Base-by-base conservation (phyloP, 2,797 vertebrate genomes). In the Scomberomorus guttatus region DNA sequence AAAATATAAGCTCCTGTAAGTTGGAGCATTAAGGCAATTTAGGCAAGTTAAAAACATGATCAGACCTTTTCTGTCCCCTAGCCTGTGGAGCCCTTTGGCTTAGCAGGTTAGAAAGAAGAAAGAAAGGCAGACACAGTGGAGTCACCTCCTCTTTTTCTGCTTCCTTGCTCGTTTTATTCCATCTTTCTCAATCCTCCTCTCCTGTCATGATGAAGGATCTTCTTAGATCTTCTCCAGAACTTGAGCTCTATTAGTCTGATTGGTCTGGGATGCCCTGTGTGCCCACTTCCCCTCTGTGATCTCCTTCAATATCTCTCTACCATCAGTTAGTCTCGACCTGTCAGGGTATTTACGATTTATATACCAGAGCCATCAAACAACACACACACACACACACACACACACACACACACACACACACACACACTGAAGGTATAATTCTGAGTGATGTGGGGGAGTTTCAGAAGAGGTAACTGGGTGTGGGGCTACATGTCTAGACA, bases 401-500 rank as follows among this genome's bases (percentile, higher is more conserved):
- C 32, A 34, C 32, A 34, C 34, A 34, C 34, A 34, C 34, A 34
- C 34, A 34, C 34, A 34, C 34, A 34, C 6, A 34, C 34, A 34
- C 34, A 34, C 34, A 34, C 6, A 34, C 37, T 37, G 37, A 66
- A 42, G 24, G 20, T 57, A 18, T 60, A 46, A 70, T 74, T 24
- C 25, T 27, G 29, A 37, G 6, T 32, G 44, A 22, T 37, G n/a
- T 34, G 18, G 71, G 80, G 71, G 62, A 78, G 39, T 75, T 72
- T 64, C 79, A 76, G 29, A 25, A 25, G 48, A 25, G 34, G 27
- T 64, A 52, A 27, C 14, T 48, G 48, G 22, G 24, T 66, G 61
- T 80, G 52, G 8, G 48, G 62, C 58, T 70, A 27, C 83, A 63
- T 84, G 82, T 87, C 64, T 50, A 81, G 80, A 82, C 85, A 82